Evolutionary conservation across 2,888 invertebrate species (phyloP).

Genomic region (Patella ulyssiponensis): DNA sequence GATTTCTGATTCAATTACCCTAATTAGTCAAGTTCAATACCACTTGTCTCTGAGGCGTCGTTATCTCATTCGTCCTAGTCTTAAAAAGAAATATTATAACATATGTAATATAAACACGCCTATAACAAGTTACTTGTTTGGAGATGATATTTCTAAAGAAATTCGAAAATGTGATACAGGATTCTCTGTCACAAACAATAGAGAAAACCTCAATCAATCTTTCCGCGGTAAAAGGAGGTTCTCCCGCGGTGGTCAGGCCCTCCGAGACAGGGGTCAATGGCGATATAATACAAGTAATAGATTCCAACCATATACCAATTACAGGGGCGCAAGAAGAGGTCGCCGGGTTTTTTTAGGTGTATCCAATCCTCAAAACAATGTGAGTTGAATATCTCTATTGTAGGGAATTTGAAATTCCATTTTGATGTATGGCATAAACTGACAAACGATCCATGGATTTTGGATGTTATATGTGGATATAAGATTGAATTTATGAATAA

Average conservation of each 20-base stretch:
- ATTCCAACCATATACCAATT: not conserved
- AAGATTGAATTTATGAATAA: not conserved
- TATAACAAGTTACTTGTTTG: not conserved
- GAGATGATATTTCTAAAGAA: constrained; percentile 6
- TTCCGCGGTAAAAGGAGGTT: no score
- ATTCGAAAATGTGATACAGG: not conserved
- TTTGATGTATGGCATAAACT: not conserved
- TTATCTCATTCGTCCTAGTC: not conserved
- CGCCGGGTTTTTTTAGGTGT: not conserved
- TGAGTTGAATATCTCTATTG: not conserved
- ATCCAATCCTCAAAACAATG: not conserved
- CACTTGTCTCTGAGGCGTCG: not conserved
- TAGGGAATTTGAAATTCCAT: not conserved
- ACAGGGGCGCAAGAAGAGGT: not conserved
- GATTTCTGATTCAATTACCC: not conserved
- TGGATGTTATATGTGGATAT: not conserved
- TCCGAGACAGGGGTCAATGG: no score
- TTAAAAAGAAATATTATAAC: not conserved
- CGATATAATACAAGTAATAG: not conserved
- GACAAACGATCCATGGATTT: not conserved
- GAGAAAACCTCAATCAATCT: no score
- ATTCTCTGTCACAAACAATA: no score
- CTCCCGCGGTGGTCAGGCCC: no score
- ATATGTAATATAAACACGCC: not conserved
- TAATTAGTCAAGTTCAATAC: not conserved